These are phyloP conservation scores for Hoplostethus mediterraneus DNA, from an alignment of 2,797 vertebrate genomes.

Conservation along the genomic window DNA sequence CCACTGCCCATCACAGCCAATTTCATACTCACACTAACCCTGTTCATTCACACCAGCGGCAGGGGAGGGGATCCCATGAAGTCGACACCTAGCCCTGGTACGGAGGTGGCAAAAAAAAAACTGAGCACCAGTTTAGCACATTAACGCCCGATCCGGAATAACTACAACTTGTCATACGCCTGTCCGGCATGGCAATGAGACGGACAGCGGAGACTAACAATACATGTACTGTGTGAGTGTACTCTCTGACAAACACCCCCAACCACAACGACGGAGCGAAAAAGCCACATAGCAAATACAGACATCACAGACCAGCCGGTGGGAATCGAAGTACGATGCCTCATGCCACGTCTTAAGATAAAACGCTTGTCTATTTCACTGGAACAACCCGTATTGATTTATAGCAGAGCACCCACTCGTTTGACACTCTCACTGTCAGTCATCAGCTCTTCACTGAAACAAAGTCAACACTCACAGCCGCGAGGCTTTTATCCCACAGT, in stretches of 20 bases:
- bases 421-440: constrained; percentile 47
- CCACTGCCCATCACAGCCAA: constrained; percentile 16
- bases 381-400: constrained; percentile 16
- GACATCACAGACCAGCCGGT: background rate
- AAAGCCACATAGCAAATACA: background rate
- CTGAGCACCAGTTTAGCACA: background rate
- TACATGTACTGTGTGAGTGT: no score
- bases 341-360: background rate
- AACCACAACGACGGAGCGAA: background rate
- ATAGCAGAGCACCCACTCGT: background rate
- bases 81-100: constrained; percentile 8
- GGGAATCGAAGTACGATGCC: background rate
- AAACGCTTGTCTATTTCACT: background rate
- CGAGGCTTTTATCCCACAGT: constrained; percentile 12
- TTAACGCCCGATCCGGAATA: background rate
- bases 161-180: background rate
- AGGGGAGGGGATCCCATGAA: constrained; percentile 14
- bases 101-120: background rate
- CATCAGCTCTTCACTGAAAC: constrained; percentile 26
- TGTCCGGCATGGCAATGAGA: background rate
- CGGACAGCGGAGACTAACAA: background rate
- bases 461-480: constrained; percentile 39
- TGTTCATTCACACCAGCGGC: constrained; percentile 21
- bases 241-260: background rate
- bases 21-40: constrained; percentile 4